Base-by-base conservation (phyloP, 2,888 invertebrate genomes). In the Heliconius hortense region DNA sequence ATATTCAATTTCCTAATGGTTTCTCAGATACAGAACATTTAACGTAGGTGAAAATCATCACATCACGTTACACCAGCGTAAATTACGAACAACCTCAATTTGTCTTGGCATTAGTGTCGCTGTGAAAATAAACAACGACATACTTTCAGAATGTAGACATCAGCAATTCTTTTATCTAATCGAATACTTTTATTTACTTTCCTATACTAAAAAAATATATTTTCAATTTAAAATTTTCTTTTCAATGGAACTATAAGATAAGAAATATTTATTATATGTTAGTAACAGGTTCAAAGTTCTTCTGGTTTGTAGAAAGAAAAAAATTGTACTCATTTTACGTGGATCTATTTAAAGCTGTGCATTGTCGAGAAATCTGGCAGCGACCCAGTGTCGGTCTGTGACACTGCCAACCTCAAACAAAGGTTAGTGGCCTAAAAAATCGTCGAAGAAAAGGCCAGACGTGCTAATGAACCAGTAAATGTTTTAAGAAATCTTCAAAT, bases 321-420 rank as follows among this genome's bases (percentile, higher is more conserved):
- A 90, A 89, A 88, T 83, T 56, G 84, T 87, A 82, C 86, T 86
- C 85, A 87, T 83, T 88, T 89, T 89, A 87, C 85, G 85, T 84
- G 81, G 81, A 83, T 79, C 86, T 94, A 93, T 93, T 94, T 93
- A 82, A 81, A 87, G 90, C 85, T 82, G 81, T 86, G 89, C 89
- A 94, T 93, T 93, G 93, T 93, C 85, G 90, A 88, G 70, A 86
- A 87, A 82, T 89, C 87, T 94, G 93, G 93, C 93, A 91, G 76
- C 76, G 79, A 82, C 90, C 93, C 93, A 94, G 87, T 81, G 78
- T 72, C 81, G 82, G 81, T 82, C 85, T 87, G 90, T 89, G 91
- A 90, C 90, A 91, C 89, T 89, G 93, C 92, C 93, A 93, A 92
- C 90, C 89, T 87, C 87, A 90, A 60, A 90, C 88, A 91, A 87